These are phyloP conservation scores for Ginglymostoma cirratum DNA, from an alignment of 2,113 vertebrate genomes.

Conservation along the genomic window DNA sequence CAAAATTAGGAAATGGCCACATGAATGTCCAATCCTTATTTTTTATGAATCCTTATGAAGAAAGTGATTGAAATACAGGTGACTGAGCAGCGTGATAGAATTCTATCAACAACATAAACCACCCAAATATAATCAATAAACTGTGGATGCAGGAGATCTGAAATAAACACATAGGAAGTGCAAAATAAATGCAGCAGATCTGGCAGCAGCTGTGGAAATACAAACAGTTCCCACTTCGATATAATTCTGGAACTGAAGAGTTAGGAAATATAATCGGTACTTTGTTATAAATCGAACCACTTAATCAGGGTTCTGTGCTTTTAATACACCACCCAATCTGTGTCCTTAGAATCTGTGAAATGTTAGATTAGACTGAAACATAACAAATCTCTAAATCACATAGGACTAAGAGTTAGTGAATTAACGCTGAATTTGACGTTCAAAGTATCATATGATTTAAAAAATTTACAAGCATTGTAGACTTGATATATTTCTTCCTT, in stretches of 20 bases:
- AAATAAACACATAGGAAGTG: too few species aligned
- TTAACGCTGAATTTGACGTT: background rate
- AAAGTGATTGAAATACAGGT: background rate
- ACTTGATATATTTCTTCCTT: background rate
- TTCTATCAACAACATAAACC: background rate
- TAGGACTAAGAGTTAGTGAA: background rate
- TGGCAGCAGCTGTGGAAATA: too few species aligned
- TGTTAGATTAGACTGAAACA: background rate
- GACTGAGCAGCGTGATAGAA: background rate
- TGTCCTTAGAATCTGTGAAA: background rate
- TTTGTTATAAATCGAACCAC: too few species aligned
- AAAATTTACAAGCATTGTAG: background rate
- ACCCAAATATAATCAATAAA: too few species aligned
- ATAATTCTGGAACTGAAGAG: too few species aligned
- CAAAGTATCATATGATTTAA: background rate
- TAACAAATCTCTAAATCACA: background rate
- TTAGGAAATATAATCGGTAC: too few species aligned
- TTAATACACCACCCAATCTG: background rate
- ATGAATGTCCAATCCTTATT: background rate
- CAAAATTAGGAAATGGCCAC: background rate
- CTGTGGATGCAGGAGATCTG: too few species aligned
- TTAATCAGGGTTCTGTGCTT: too few species aligned
- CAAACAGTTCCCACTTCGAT: too few species aligned
- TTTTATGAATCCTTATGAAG: background rate
- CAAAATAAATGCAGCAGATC: too few species aligned